Base-by-base conservation (phyloP, 2,797 vertebrate species). In the Melanotaenia nigrans region DNA sequence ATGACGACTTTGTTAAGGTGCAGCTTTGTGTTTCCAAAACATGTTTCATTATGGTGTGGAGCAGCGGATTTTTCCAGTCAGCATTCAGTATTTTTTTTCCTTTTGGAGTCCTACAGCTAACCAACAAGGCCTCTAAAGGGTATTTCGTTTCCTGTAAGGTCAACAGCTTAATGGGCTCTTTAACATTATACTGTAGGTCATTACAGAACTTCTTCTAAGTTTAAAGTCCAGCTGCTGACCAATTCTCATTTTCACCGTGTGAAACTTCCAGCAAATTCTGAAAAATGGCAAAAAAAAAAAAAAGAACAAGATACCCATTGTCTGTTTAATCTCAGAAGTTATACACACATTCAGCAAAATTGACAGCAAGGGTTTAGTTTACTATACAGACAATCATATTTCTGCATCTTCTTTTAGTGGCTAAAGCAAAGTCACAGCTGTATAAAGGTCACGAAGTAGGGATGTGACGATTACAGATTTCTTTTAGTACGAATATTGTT, bases 11-110 rank as follows among this genome's bases (percentile, higher is more conserved):
- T 75, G 71, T 76, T 70, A 82, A 61, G 59, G 66, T 88, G 85
- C 60, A 65, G 61, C 74, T 66, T 70, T 72, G 73, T 90, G 81
- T 90, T 93, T 87, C 82, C 79, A 85, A 83, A 92, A 90, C 84
- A 83, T 77, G 75, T 87, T 90, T 82, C 62, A 75, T 77, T 71
- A 55, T 72, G 24, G 56, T 75, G 65, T 60, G 57, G 63, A 78
- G 71, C 28, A 66, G 62, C 32, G 67, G 75, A 77, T 75, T 70
- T 90, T 92, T 90, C 79, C 71, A 85, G 68, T 79, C 45, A 33
- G 55, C 61, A 51, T 83, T 78, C 24, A 67, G 72, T 42, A 8
- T 47, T 53, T 67, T 56, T 67, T 56, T 28, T 4, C 28, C 61
- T 71, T 78, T 69, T 63, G 61, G 14, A 16, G 35, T 40, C 0